A percentile compares a stretch with the other conserved stretches of the same genome.
Evolutionary conservation across 2,888 invertebrate species (phyloP).

Genomic region (Parnassius glacialis): DNA sequence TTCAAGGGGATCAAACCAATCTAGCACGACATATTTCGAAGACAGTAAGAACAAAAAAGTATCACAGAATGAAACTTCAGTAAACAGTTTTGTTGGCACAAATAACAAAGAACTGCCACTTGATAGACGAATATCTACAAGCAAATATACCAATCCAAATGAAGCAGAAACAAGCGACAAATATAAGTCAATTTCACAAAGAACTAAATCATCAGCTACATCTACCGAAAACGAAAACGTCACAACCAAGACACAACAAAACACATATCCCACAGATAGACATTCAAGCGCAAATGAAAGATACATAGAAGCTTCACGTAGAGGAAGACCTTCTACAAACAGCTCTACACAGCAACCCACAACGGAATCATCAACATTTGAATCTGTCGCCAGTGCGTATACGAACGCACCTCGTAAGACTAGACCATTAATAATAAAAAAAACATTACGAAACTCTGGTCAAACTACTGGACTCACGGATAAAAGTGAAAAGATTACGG

Average conservation of each 20-base stretch:
- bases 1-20: slow-evolving; percentile 6
- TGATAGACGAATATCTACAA: slow-evolving; percentile 11
- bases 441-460: too few species aligned
- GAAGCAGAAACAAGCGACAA: slow-evolving; percentile 19
- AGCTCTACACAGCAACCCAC: slow-evolving; percentile 14
- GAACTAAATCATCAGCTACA: slow-evolving; percentile 22
- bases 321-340: slow-evolving; percentile 19
- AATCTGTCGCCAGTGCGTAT: slow-evolving; percentile 11
- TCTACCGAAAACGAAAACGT: slow-evolving; percentile 16
- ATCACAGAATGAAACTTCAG: slow-evolving; percentile 12
- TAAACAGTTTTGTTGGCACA: not conserved
- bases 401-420: slow-evolving; percentile 9
- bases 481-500: slow-evolving; percentile 5
- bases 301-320: slow-evolving; percentile 14
- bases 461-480: slow-evolving; percentile 13
- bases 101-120: slow-evolving; percentile 9
- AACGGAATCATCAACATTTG: slow-evolving; percentile 16
- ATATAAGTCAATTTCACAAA: slow-evolving; percentile 18
- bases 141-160: slow-evolving; percentile 10
- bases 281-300: slow-evolving; percentile 14
- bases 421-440: slow-evolving; percentile 8
- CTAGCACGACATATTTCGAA: slow-evolving; percentile 14
- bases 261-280: slow-evolving; percentile 3
- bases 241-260: slow-evolving; percentile 6
- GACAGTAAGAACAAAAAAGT: slow-evolving; percentile 16